A percentile compares a stretch with the other conserved stretches of the same genome.
phyloP scores from a whole-genome alignment of 2,888 invertebrate species.

The Drosophila atripex region DNA sequence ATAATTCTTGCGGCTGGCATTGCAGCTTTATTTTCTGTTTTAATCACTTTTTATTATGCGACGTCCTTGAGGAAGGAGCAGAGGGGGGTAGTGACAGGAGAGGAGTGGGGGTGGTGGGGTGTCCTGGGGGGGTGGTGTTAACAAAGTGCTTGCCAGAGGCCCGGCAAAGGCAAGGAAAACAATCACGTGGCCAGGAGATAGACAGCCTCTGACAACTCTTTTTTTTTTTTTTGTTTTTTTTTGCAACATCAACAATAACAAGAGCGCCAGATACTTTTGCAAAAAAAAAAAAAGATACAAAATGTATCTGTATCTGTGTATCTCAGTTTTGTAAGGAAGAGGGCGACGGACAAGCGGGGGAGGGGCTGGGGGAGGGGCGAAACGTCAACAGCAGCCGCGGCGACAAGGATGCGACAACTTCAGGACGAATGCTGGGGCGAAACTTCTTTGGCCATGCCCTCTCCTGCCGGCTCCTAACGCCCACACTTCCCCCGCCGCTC shows the following conservation, averaged over 20 bases:
- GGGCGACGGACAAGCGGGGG: background rate
- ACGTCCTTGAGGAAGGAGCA: slow-evolving; percentile 23
- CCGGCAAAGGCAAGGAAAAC: slow-evolving; percentile 55
- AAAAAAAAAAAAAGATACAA: background rate
- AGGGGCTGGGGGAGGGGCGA: slow-evolving; percentile 31
- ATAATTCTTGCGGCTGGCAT: slow-evolving; percentile 24
- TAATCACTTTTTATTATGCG: slow-evolving; percentile 73
- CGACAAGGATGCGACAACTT: slow-evolving; percentile 50
- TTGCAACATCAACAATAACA: slow-evolving; percentile 76
- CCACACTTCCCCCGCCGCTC: slow-evolving; percentile 20
- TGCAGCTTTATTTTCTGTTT: slow-evolving; percentile 50
- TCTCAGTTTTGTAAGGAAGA: background rate
- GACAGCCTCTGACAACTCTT: slow-evolving; percentile 72
- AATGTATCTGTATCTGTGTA: background rate
- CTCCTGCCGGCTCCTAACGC: slow-evolving; percentile 29
- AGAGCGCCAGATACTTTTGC: slow-evolving; percentile 7
- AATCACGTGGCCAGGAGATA: slow-evolving; percentile 72
- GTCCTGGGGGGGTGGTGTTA: slow-evolving; percentile 18
- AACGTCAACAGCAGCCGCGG: slow-evolving; percentile 66
- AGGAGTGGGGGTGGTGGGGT: slow-evolving; percentile 1
- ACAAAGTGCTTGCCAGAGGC: slow-evolving; percentile 51
- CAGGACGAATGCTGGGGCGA: slow-evolving; percentile 60
- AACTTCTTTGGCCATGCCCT: slow-evolving; percentile 55
- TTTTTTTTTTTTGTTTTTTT: slow-evolving; percentile 38
- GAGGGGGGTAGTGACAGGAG: background rate